Evolutionary conservation across 2,888 invertebrate genomes (phyloP).

Genomic region (Atherix ibis): DNA sequence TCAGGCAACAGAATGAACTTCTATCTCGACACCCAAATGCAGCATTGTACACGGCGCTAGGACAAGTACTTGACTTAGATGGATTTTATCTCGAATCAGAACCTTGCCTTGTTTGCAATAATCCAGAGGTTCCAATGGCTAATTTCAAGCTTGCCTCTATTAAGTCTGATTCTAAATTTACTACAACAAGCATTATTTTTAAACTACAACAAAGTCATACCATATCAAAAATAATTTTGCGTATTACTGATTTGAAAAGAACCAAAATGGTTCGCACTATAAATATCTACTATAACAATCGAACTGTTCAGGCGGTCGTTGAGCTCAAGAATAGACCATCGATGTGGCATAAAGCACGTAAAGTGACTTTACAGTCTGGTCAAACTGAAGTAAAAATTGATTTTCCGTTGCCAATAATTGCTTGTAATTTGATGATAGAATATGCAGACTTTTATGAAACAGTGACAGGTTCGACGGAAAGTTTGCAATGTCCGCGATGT

Average conservation of each 20-base stretch:
- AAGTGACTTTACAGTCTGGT: conserved; percentile 73
- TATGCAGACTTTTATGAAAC: conserved; percentile 97
- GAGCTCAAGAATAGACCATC: conserved; percentile 93
- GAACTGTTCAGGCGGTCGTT: conserved; percentile 90
- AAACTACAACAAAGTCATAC: conserved; percentile 91
- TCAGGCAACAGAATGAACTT: conserved; percentile 77
- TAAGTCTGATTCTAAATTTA: conserved; percentile 93
- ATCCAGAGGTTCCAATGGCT: conserved; percentile 85
- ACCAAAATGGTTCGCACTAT: conserved; percentile 95
- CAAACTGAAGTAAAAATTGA: conserved; percentile 95
- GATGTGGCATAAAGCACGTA: conserved; percentile 95
- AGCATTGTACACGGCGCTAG: conserved; percentile 76
- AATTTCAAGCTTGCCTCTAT: conserved; percentile 85
- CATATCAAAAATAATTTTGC: conserved; percentile 81
- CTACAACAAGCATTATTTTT: conserved; percentile 93
- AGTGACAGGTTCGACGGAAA: conserved; percentile 45
- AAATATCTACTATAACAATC: conserved; percentile 92
- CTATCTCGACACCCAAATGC: conserved; percentile 88
- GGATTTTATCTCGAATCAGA: conserved; percentile 94
- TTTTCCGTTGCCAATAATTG: conserved; percentile 91
- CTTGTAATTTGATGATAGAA: conserved; percentile 96
- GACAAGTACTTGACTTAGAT: conserved; percentile 88
- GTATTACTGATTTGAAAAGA: conserved; percentile 88
- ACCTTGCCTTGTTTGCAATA: conserved; percentile 95
- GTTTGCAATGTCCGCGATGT: conserved; percentile 83